Conservation (phyloP, 2,797 vertebrate species). For the Smutsia gigantea region DNA sequence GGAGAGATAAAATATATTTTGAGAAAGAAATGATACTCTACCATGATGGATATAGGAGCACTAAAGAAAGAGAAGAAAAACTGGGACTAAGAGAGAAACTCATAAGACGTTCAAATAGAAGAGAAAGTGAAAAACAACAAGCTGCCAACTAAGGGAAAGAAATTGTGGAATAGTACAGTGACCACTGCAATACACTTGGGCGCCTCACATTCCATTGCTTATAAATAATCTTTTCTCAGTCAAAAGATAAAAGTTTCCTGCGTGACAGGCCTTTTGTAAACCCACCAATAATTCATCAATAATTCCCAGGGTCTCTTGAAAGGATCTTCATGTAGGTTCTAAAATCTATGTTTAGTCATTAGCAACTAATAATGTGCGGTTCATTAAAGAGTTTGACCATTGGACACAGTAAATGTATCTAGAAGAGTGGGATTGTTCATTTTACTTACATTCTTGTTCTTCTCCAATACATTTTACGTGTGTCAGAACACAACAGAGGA, state of each 20-base stretch:
- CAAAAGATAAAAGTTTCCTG: not conserved
- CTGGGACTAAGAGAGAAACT: not conserved
- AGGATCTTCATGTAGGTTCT: not conserved
- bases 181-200: not conserved
- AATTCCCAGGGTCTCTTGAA: not conserved
- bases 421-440: not conserved
- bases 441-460: not conserved
- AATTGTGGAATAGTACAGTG: not conserved
- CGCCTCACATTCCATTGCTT: not conserved
- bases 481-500: not conserved
- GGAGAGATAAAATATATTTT: conserved; percentile 28
- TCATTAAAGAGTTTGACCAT: not conserved
- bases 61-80: not conserved
- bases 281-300: not conserved
- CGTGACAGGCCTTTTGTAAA: not conserved
- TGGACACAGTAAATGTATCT: not conserved
- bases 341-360: not conserved
- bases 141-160: not conserved
- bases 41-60: not conserved
- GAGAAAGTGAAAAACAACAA: not conserved
- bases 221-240: not conserved
- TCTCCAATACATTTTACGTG: not conserved
- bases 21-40: not conserved
- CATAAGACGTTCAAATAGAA: not conserved
- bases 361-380: not conserved